phyloP scores from a whole-genome alignment of 2,113 vertebrate species.

The Epinephelus lanceolatus region DNA sequence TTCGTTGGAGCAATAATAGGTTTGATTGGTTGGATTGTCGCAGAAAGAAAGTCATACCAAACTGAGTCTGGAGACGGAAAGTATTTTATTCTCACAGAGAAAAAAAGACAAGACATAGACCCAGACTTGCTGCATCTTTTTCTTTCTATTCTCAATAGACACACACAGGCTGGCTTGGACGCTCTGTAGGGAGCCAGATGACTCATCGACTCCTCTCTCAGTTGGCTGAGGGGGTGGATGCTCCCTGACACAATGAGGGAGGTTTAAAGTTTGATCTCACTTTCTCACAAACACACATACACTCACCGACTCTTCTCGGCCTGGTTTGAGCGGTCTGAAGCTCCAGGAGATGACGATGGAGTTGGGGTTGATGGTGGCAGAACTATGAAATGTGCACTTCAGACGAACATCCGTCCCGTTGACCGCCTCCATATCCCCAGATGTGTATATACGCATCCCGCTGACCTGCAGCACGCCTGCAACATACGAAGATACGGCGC shows the following conservation, averaged over 20 bases:
- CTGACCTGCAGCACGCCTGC: slow-evolving; percentile 81
- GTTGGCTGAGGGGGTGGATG: slow-evolving; percentile 67
- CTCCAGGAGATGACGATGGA: slow-evolving; percentile 88
- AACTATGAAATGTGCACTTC: slow-evolving; percentile 92
- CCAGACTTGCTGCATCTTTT: slow-evolving; percentile 28
- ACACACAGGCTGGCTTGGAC: slow-evolving; percentile 44
- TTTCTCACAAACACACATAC: slow-evolving; percentile 5
- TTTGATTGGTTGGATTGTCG: background rate
- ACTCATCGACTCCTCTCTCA: slow-evolving; percentile 66
- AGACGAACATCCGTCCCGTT: slow-evolving; percentile 92
- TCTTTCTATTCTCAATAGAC: slow-evolving; percentile 37
- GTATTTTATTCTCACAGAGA: slow-evolving; percentile 7
- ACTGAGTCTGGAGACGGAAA: background rate
- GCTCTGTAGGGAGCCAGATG: slow-evolving; percentile 59
- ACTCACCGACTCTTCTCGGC: slow-evolving; percentile 89
- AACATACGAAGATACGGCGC: slow-evolving; percentile 11
- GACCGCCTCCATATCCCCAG: slow-evolving; percentile 86
- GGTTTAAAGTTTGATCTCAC: slow-evolving; percentile 30
- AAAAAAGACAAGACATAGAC: slow-evolving; percentile 11
- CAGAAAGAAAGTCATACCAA: background rate
- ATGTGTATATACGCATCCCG: slow-evolving; percentile 88
- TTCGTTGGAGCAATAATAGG: background rate
- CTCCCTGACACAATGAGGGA: slow-evolving; percentile 55
- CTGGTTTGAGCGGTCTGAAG: slow-evolving; percentile 87
- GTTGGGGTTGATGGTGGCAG: slow-evolving; percentile 74